phyloP scores from a whole-genome alignment of 1,140 invertebrate species.

The Conopomorpha cramerella region DNA sequence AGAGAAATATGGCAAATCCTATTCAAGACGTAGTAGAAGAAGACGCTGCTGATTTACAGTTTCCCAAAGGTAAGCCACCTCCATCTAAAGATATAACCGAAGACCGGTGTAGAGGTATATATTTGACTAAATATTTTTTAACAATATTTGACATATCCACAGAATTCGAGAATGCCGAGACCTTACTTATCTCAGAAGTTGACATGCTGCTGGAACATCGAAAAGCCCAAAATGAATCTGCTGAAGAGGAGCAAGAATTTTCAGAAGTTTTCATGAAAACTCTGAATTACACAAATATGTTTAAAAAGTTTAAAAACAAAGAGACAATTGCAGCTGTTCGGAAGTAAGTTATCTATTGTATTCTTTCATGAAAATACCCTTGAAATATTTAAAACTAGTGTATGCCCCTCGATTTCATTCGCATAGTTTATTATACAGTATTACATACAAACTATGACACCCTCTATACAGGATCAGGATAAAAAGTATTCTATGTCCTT shows the following conservation, averaged over 20 bases:
- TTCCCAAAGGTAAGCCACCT: slow-evolving; percentile 90
- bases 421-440: too few species aligned
- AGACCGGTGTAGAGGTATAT: too few species aligned
- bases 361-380: too few species aligned
- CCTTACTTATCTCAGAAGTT: slow-evolving; percentile 96
- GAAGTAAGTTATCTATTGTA: slow-evolving; percentile 66
- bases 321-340: slow-evolving; percentile 96
- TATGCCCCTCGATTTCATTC: too few species aligned
- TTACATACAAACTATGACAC: too few species aligned
- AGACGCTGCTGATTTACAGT: slow-evolving; percentile 83
- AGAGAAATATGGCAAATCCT: slow-evolving; percentile 27
- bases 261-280: slow-evolving; percentile 99
- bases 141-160: too few species aligned
- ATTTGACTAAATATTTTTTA: too few species aligned
- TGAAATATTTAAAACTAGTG: too few species aligned
- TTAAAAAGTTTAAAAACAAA: slow-evolving; percentile 97
- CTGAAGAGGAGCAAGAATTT: slow-evolving; percentile 97
- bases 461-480: too few species aligned
- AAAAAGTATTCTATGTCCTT: too few species aligned
- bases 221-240: slow-evolving; percentile 96
- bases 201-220: slow-evolving; percentile 97
- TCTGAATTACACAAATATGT: slow-evolving; percentile 92
- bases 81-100: too few species aligned
- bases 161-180: slow-evolving; percentile 99
- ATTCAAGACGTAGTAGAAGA: slow-evolving; percentile 74